A percentile compares a stretch with the other conserved stretches of the same genome.
Evolutionary conservation across 2,113 vertebrate genomes (phyloP).

Genomic region (Sylvilagus bachmani): DNA sequence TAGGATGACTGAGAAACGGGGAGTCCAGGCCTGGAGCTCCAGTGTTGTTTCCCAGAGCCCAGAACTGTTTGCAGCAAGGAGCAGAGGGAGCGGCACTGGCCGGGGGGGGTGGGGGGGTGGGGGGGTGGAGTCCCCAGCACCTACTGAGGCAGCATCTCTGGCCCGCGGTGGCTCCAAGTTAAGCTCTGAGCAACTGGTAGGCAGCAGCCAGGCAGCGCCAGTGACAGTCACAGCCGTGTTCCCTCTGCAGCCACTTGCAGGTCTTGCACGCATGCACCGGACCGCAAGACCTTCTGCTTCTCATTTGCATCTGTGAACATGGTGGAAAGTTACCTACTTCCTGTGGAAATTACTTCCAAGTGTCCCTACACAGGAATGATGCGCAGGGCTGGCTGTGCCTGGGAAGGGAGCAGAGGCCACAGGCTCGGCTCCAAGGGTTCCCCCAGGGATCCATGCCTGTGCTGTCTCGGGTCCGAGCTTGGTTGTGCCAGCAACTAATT

Average conservation of each 20-base stretch:
- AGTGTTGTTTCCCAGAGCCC: not conserved
- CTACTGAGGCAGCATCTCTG: not conserved
- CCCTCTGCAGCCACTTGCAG: not conserved
- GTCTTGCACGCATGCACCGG: rapidly evolving
- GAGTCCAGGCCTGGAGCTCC: not conserved
- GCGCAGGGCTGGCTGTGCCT: not conserved
- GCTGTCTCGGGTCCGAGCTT: not conserved
- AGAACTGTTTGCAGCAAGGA: not conserved
- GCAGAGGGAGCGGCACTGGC: rapidly evolving
- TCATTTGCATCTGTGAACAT: not conserved
- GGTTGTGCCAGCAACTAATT: too few relatives aligned
- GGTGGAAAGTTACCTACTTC: not conserved
- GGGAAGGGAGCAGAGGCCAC: rapidly evolving
- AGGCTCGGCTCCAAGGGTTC: not conserved
- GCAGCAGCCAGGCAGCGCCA: not conserved
- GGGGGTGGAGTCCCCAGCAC: rapidly evolving
- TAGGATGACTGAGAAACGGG: not conserved
- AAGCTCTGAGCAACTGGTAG: not conserved
- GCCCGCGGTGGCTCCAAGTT: not conserved
- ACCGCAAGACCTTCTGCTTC: not conserved
- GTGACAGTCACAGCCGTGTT: rapidly evolving
- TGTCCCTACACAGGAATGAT: not conserved
- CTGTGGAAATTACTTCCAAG: not conserved
- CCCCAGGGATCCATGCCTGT: not conserved
- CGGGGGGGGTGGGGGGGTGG: not conserved